A percentile compares a stretch with the other conserved stretches of the same genome.
phyloP scores from a whole-genome alignment of 2,888 invertebrate genomes.

The Cataglyphis altisquamis region DNA sequence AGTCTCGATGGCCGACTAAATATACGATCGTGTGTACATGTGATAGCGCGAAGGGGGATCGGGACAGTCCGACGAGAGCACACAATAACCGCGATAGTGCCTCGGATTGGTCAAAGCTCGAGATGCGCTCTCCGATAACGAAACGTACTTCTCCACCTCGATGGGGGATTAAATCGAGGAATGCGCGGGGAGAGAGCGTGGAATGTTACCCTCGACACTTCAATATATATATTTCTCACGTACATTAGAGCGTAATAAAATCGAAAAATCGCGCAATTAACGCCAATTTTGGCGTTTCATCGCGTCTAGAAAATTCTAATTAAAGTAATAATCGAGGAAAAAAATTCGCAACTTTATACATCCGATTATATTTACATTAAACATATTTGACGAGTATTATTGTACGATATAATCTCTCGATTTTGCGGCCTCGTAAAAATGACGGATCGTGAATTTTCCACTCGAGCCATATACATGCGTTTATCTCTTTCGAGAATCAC shows the following conservation, averaged over 20 bases:
- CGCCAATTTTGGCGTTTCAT: not conserved
- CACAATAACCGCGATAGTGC: constrained; percentile 18
- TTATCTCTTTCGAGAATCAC: constrained; percentile 27
- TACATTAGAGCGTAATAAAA: not conserved
- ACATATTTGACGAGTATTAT: no score
- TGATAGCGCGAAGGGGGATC: constrained; percentile 15
- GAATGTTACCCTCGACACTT: not conserved
- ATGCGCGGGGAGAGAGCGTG: not conserved
- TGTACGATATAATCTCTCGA: not conserved
- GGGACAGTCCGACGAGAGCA: constrained; percentile 48
- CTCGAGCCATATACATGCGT: not conserved
- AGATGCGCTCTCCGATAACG: constrained; percentile 61
- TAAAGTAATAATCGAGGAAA: not conserved
- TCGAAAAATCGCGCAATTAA: not conserved
- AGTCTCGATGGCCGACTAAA: constrained; percentile 46
- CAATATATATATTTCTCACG: not conserved
- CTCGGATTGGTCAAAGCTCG: constrained; percentile 65
- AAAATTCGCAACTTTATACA: not conserved
- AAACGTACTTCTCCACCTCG: constrained; percentile 66
- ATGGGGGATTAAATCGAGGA: constrained; percentile 48
- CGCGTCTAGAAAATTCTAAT: not conserved
- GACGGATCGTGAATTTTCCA: constrained; percentile 13
- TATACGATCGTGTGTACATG: constrained; percentile 28
- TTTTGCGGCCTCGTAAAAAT: not conserved
- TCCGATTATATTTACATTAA: not conserved